phyloP scores from a whole-genome alignment of 2,888 invertebrate species.

The Epicampocera succincta region DNA sequence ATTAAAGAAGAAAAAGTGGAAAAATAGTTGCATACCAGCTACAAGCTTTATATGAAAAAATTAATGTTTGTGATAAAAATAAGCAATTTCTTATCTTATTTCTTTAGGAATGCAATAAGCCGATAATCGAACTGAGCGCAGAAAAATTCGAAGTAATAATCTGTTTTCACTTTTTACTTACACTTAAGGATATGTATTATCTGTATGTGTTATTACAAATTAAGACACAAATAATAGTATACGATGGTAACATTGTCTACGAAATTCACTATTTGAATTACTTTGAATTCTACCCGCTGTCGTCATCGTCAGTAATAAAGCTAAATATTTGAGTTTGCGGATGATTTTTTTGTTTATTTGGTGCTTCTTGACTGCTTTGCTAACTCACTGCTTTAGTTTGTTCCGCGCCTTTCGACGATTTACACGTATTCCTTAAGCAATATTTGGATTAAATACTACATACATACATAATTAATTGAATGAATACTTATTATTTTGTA shows the following conservation, averaged over 20 bases:
- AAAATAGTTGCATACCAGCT: too few relatives aligned
- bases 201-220: neutral
- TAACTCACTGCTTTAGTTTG: conserved; percentile 74
- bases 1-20: too few relatives aligned
- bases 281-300: conserved; percentile 41
- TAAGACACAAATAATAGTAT: neutral
- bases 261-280: conserved; percentile 30
- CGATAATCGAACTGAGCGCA: too few relatives aligned
- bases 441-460: conserved; percentile 16
- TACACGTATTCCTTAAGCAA: conserved; percentile 56
- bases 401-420: conserved; percentile 77
- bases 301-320: conserved; percentile 42
- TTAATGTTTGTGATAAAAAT: too few relatives aligned
- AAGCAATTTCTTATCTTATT: too few relatives aligned
- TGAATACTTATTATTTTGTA: conserved; percentile 3
- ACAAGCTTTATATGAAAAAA: too few relatives aligned
- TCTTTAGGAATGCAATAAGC: too few relatives aligned
- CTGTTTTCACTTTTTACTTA: too few relatives aligned
- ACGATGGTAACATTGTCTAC: too few relatives aligned
- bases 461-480: too few relatives aligned
- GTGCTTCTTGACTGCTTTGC: conserved; percentile 65
- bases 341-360: conserved; percentile 36
- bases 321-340: conserved; percentile 36
- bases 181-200: too few relatives aligned
- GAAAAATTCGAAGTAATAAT: too few relatives aligned